A percentile compares a stretch with the other conserved stretches of the same genome.
phyloP scores from a whole-genome alignment of 2,888 invertebrate species.

The Drosophila conformis region DNA sequence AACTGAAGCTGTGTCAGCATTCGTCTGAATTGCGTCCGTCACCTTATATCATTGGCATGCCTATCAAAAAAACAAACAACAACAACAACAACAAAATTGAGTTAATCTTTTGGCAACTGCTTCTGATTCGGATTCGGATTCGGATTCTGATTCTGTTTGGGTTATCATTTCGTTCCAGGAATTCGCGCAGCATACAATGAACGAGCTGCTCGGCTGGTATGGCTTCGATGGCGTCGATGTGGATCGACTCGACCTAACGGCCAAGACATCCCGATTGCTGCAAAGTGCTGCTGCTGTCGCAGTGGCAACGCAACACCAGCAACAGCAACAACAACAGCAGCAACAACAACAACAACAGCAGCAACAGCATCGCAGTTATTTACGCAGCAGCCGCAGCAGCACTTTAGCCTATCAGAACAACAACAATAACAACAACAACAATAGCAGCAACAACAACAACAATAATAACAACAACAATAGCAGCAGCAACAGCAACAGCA shows the following conservation, averaged over 20 bases:
- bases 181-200: conserved; percentile 96
- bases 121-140: background rate
- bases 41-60: conserved; percentile 9
- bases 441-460: conserved; percentile 51
- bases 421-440: conserved; percentile 52
- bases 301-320: conserved; percentile 66
- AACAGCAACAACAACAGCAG: conserved; percentile 53
- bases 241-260: conserved; percentile 86
- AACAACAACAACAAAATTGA: background rate
- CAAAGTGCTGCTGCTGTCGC: conserved; percentile 78
- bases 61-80: background rate
- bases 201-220: conserved; percentile 96
- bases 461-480: conserved; percentile 42
- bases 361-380: conserved; percentile 65
- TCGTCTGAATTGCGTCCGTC: conserved; percentile 26
- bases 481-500: conserved; percentile 54
- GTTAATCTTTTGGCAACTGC: conserved; percentile 10
- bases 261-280: conserved; percentile 82
- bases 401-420: conserved; percentile 58
- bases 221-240: conserved; percentile 92
- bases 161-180: conserved; percentile 87
- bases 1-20: conserved; percentile 50
- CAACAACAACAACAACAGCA: conserved; percentile 64
- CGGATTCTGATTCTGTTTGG: background rate
- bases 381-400: conserved; percentile 71